Evolutionary conservation across 2,797 vertebrate genomes (phyloP).

Genomic region (Catharus ustulatus): DNA sequence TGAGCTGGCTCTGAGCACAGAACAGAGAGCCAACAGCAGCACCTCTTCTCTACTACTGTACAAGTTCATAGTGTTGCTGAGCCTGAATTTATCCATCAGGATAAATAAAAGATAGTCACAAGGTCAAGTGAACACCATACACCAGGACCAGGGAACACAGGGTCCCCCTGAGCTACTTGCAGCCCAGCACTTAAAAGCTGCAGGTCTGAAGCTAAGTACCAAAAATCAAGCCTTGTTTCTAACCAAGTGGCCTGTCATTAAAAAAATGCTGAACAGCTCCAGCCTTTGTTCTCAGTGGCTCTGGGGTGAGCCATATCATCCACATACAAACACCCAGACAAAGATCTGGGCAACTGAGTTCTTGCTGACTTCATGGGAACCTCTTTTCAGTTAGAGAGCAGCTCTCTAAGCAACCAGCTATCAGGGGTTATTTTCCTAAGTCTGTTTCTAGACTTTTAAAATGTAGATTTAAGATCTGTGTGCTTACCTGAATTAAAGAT

Average conservation of each 20-base stretch:
- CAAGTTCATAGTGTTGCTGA: background rate
- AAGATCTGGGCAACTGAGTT: background rate
- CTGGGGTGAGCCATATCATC: background rate
- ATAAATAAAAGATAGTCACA: background rate
- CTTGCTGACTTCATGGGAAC: background rate
- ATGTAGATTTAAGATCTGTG: background rate
- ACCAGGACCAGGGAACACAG: accelerated
- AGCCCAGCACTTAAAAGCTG: background rate
- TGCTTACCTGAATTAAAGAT: background rate
- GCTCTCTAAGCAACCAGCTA: background rate
- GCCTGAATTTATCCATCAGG: background rate
- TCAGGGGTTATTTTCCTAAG: background rate
- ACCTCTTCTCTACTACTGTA: background rate
- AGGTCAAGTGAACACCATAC: background rate
- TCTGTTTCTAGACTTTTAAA: background rate
- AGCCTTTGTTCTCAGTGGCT: constrained; percentile 26
- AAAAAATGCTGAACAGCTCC: background rate
- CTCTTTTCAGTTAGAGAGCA: background rate
- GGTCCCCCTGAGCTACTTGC: background rate
- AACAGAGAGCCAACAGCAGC: background rate
- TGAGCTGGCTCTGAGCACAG: background rate
- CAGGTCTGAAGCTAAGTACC: constrained; percentile 34
- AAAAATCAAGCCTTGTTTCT: background rate
- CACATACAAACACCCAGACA: background rate
- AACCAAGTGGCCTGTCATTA: background rate